Evolutionary conservation across 1,140 invertebrate species (phyloP).

Genomic region (Ostrea denselamellosa): DNA sequence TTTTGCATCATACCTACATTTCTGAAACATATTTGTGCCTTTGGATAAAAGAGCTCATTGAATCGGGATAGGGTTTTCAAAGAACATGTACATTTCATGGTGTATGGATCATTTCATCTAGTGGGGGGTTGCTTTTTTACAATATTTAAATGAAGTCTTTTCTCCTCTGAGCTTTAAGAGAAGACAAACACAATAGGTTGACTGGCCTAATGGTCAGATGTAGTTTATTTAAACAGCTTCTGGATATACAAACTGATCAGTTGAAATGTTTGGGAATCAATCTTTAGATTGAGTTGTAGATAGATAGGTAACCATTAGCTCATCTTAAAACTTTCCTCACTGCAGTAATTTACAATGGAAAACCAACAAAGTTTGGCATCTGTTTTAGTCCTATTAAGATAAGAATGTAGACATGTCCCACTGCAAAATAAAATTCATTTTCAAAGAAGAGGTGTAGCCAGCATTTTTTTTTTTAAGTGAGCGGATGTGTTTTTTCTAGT

Average conservation of each 20-base stretch:
- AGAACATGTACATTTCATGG: constrained; percentile 16
- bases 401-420: too few species aligned
- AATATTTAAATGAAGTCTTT: constrained; percentile 18
- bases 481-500: too few species aligned
- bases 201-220: constrained; percentile 11
- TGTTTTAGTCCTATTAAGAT: neutral
- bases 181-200: constrained; percentile 1
- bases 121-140: neutral
- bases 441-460: too few species aligned
- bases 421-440: too few species aligned
- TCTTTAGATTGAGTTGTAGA: neutral
- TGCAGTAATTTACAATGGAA: neutral
- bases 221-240: neutral
- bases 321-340: neutral
- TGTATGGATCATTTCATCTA: neutral
- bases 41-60: neutral
- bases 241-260: neutral
- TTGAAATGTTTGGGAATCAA: neutral
- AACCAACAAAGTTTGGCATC: neutral
- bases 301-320: neutral
- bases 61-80: neutral
- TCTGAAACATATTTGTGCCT: neutral
- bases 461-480: too few species aligned
- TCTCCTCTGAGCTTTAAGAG: neutral
- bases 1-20: neutral